Percentiles rank a stretch among this genome's conserved stretches.
Conservation (phyloP, 2,797 vertebrate genomes). For the Tinamus major region DNA sequence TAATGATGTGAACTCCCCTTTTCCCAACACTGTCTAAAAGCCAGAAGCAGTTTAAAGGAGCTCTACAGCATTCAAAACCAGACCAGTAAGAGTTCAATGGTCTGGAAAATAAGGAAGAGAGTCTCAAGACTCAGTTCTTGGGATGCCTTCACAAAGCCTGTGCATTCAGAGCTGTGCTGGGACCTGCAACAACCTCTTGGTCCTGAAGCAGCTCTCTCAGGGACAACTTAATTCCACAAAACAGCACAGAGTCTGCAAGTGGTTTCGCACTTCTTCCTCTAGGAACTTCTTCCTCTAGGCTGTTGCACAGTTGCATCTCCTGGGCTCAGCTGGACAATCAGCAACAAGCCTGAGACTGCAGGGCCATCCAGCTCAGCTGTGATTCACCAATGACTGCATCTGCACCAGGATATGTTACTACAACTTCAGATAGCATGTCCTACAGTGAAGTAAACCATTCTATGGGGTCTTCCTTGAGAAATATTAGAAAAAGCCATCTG, state of each 20-base stretch:
- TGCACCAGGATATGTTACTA: not conserved
- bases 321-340: not conserved
- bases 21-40: not conserved
- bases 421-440: not conserved
- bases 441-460: not conserved
- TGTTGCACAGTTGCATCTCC: not conserved
- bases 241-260: not conserved
- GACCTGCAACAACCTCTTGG: slow-evolving; percentile 21
- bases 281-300: not conserved
- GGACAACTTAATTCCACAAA: slow-evolving; percentile 26
- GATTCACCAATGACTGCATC: not conserved
- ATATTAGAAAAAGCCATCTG: not conserved
- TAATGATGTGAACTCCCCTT: not conserved
- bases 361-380: not conserved
- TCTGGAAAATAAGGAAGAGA: slow-evolving; percentile 62
- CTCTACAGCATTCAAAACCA: slow-evolving; percentile 17
- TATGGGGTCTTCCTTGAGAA: not conserved
- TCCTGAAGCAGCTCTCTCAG: not conserved
- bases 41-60: slow-evolving; percentile 40
- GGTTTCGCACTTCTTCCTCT: not conserved
- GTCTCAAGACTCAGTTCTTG: slow-evolving; percentile 37
- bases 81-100: slow-evolving; percentile 42
- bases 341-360: not conserved
- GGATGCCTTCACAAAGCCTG: not conserved
- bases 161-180: not conserved